phyloP scores from a whole-genome alignment of 2,113 vertebrate species.

The Paratilapia polleni region DNA sequence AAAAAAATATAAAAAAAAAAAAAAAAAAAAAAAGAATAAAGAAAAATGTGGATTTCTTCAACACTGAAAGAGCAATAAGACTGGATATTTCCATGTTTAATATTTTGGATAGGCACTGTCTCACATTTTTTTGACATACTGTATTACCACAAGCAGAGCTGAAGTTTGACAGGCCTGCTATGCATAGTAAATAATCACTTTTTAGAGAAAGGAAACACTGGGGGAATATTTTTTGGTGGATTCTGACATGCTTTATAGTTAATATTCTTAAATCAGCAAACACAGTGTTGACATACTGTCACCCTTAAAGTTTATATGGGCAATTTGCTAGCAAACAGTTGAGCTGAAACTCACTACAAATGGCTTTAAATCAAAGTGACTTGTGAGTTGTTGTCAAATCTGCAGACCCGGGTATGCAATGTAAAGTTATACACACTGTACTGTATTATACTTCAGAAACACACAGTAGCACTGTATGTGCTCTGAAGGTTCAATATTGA shows the following conservation, averaged over 20 bases:
- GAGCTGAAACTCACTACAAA: background rate
- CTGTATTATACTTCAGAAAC: background rate
- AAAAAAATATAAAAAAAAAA: background rate
- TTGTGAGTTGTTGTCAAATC: background rate
- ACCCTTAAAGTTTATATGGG: background rate
- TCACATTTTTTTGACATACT: background rate
- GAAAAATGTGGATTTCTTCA: background rate
- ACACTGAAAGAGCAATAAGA: background rate
- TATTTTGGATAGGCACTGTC: background rate
- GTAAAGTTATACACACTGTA: rapidly evolving
- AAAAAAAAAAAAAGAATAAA: background rate
- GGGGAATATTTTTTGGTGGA: background rate
- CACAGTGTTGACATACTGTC: background rate
- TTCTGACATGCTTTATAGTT: background rate
- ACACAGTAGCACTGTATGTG: background rate
- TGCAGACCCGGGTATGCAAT: background rate
- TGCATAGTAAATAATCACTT: background rate
- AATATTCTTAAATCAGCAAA: background rate
- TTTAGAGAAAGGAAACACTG: background rate
- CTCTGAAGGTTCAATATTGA: background rate
- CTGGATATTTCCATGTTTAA: background rate
- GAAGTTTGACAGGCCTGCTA: background rate
- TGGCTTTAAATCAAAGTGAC: background rate
- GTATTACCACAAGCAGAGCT: background rate
- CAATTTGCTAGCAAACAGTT: background rate